Evolutionary conservation across 2,888 invertebrate species (phyloP), one percentile per base, ranked within the genome.

Genomic region (Cryptophagus acutangulus): DNA sequence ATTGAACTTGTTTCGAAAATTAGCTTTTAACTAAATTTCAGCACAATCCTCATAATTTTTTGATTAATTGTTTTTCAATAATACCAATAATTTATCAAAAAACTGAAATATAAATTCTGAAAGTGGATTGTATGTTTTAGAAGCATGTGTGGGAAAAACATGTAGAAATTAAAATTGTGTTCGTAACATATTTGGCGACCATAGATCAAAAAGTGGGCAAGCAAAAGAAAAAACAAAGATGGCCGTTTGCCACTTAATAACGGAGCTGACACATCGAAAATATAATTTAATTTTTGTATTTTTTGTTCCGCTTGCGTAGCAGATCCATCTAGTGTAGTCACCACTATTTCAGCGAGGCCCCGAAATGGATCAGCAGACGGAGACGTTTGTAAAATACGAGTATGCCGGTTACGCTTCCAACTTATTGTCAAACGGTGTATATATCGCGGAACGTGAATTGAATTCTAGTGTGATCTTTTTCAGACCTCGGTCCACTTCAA

Each of bases 211-310:
- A 59, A n/a, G n/a, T n/a, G n/a, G n/a, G 55, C 47, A 51, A 50
- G 57, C 51, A 56, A 54, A 50, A 48, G 46, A 54, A 61, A 58
- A 60, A 61, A 59, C 60, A 61, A 63, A 63, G 55, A 62, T 61
- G 61, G 62, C 61, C 55, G 58, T 48, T 26, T 52, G 54, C 55
- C 56, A 59, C 60, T 64, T 63, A 64, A 65, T 64, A 66, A 64
- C 61, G 48, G 43, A 52, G 63, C 63, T 64, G 65, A 64, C 66
- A 59, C 63, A 57, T 60, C 61, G 59, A 61, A 62, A 63, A 66
- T 62, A 59, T 66, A 65, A 65, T 66, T 63, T 61, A 63, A 63
- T 65, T 65, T 65, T 54, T 57, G 54, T 58, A 58, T 59, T 62
- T 61, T 61, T 61, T 31, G 53, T 49, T 46, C 41, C 45, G 43